Base-by-base conservation (phyloP, 2,113 vertebrate genomes). In the Leucoraja erinaceus region DNA sequence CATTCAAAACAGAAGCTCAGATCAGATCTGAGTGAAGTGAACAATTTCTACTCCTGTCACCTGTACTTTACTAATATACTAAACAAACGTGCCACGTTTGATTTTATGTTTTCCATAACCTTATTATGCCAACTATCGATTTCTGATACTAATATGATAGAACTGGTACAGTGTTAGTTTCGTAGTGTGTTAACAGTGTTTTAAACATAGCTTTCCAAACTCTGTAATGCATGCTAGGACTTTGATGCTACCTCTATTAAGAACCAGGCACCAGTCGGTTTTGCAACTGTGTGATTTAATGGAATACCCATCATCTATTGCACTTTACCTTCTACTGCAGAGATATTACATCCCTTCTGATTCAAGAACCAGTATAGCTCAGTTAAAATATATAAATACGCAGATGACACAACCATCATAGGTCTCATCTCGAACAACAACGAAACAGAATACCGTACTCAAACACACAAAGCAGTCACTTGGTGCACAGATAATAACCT, bases 1-100 rank as follows among this genome's bases (percentile, higher is more conserved):
- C 61, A 66, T 38, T 61, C n/a, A 90, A 90, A 90, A 86, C 56
- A 86, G 56, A 86, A n/a, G 25, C 38, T 81, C 38, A 75, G 74
- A 5, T 75, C 22, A 38, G 20, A 81, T 61, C 25, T 59, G 9
- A n/a, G n/a, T 61, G 56, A 84, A 11, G 10, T 86, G 59, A 28
- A n/a, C 9, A 61, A 61, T 61, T 56, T 86, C 25, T 56, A 6
- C 47, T 20, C 79, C 9, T 61, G 28, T 86, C 25, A 86, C 54
- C 25, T 61, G 10, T 56, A 59, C 22, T n/a, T 61, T 61, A 5
- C 59, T 12, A 61, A 14, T 4, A 28, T 11, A 61, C 5, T 8
- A 59, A 86, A 4, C 56, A 86, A 86, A 25, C 81, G 54, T 61
- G 56, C 28, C 81, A 86, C 66, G n/a, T 59, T 86, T n/a, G 59